phyloP scores from a whole-genome alignment of 2,113 vertebrate genomes.

The Cygnus buccinator region DNA sequence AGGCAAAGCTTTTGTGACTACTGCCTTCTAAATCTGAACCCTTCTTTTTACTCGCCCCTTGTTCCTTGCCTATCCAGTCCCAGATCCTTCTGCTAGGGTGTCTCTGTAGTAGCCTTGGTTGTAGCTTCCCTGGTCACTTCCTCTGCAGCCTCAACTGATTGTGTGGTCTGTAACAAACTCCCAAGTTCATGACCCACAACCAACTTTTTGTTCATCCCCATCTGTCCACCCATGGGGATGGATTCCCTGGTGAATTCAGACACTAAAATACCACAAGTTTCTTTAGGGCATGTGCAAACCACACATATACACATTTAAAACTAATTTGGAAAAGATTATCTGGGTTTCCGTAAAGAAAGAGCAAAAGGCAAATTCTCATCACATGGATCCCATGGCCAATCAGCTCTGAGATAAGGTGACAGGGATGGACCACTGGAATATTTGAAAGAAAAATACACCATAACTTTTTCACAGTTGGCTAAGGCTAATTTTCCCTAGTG shows the following conservation, averaged over 20 bases:
- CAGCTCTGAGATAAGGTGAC: background rate
- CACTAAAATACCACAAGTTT: background rate
- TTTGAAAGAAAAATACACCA: background rate
- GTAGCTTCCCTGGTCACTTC: background rate
- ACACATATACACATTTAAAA: background rate
- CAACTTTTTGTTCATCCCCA: background rate
- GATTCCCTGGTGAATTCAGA: background rate
- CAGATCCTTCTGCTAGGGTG: background rate
- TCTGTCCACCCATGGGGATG: background rate
- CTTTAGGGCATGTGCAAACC: background rate
- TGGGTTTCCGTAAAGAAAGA: background rate
- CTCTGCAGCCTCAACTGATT: background rate
- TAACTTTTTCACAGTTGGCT: background rate
- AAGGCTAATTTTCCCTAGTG: background rate
- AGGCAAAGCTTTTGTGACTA: background rate
- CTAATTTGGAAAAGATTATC: background rate
- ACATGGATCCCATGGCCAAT: background rate
- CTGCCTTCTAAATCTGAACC: background rate
- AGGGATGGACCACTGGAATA: background rate
- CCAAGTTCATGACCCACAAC: accelerated
- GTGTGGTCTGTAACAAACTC: background rate
- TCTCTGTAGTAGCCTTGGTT: background rate
- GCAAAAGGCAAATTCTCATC: background rate
- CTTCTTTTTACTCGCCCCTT: background rate
- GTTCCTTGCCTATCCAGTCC: background rate